Evolutionary conservation across 2,888 invertebrate species (phyloP).

Genomic region (Encarsia formosa): DNA sequence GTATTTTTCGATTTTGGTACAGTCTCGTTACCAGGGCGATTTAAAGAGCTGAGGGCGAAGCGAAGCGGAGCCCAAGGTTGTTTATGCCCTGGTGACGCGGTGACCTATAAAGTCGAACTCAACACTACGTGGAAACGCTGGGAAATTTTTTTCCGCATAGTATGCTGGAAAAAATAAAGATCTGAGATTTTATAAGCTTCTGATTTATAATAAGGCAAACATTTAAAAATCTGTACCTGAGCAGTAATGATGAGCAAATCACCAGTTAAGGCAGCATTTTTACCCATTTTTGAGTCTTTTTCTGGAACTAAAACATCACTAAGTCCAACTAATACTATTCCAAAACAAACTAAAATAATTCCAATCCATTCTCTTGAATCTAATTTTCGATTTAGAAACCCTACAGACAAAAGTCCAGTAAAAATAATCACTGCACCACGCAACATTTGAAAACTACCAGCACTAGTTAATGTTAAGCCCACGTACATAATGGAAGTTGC

Average conservation of each 20-base stretch:
- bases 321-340: conserved; percentile 68
- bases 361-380: conserved; percentile 71
- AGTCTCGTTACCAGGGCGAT: too few species aligned
- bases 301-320: conserved; percentile 71
- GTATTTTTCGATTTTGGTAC: too few species aligned
- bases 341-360: conserved; percentile 67
- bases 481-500: conserved; percentile 89
- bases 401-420: conserved; percentile 81
- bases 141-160: too few species aligned
- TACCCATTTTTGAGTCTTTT: conserved; percentile 45
- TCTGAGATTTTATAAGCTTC: too few species aligned
- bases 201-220: too few species aligned
- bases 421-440: conserved; percentile 86
- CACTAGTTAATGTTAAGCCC: conserved; percentile 85
- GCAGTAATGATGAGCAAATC: conserved; percentile 72
- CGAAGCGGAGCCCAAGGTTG: too few species aligned
- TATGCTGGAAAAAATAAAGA: too few species aligned
- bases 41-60: too few species aligned
- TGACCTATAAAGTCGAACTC: too few species aligned
- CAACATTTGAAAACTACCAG: conserved; percentile 95
- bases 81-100: too few species aligned
- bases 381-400: conserved; percentile 68
- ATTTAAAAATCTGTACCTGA: too few species aligned
- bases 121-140: too few species aligned
- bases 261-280: conserved; percentile 77